phyloP scores from a whole-genome alignment of 2,113 vertebrate genomes.

The Raja brachyura region DNA sequence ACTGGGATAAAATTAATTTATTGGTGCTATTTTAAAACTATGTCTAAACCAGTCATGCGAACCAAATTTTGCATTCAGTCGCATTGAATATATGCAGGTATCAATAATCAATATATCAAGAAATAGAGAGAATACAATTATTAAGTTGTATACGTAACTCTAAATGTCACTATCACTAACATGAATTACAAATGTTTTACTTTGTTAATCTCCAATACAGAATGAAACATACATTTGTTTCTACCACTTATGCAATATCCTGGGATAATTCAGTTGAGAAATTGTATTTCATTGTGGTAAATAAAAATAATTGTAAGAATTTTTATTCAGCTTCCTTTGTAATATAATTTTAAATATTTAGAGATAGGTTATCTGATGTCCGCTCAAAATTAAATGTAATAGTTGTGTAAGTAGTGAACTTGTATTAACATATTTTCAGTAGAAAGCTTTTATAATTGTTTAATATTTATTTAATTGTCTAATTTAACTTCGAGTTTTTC shows the following conservation, averaged over 20 bases:
- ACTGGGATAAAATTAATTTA: not conserved
- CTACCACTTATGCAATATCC: not conserved
- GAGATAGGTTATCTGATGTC: not conserved
- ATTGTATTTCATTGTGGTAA: not conserved
- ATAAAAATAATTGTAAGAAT: not conserved
- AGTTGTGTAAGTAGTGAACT: not conserved
- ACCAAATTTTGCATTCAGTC: not conserved
- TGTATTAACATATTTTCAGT: not conserved
- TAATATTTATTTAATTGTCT: constrained; percentile 2
- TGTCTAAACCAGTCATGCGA: not conserved
- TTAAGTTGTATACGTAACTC: not conserved
- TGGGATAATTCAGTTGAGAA: not conserved
- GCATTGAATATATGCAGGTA: not conserved
- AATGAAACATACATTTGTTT: not conserved
- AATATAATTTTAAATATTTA: not conserved
- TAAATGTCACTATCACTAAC: not conserved
- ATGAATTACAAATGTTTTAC: not conserved
- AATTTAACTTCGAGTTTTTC: not conserved
- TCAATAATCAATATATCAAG: not conserved
- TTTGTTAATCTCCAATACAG: not conserved
- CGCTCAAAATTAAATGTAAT: not conserved
- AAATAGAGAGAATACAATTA: not conserved
- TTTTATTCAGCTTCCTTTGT: not conserved
- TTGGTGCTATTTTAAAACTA: not conserved
- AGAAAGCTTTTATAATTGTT: not conserved